Base-by-base conservation (phyloP, 2,113 vertebrate genomes). In the Siniperca chuatsi region DNA sequence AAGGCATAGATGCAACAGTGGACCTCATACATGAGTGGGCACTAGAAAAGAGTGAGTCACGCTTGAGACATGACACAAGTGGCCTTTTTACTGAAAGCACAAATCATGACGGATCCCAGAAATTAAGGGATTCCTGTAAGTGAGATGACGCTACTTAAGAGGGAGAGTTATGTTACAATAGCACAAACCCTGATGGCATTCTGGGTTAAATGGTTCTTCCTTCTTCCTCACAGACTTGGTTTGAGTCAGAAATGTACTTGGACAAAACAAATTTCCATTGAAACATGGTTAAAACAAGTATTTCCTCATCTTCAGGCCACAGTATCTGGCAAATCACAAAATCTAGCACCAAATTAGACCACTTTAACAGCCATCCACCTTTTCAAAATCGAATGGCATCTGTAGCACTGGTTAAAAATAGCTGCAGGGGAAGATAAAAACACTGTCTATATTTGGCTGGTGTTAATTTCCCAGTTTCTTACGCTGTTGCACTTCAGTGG, bases 41-140 rank as follows among this genome's bases (percentile, higher is more conserved):
- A 21, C 40, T 57, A 66, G 82, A 66, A 90, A 87, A 80, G 8
- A 65, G 54, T 90, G 87, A 91, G 80, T 93, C 90, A 92, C 18
- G 21, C 18, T 61, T 52, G 78, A 72, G 72, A 52, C 13, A 11
- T 65, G 79, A 81, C 64, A 81, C 67, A 81, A 78, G 42, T 11
- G 55, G 70, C 40, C 74, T 81, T 71, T 82, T 75, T n/a, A 65
- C 42, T 23, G 65, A 64, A 15, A 44, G n/a, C 13, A 52, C 46
- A 33, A 55, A 78, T 64, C 70, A 75, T 9, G 37, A 8, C 69
- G 58, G 10, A 25, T 52, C 40, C 48, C 77, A 72, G 44, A 85
- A 55, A 71, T 82, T 20, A 55, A 25, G 23, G 33, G 33, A 74
- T 78, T 25, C 77, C 62, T 62, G 81, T 37, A 54, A 83, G 21